Evolutionary conservation across 2,797 vertebrate genomes (phyloP), one percentile per base, ranked within the genome.

Genomic region (Enteromius fasciolatus): DNA sequence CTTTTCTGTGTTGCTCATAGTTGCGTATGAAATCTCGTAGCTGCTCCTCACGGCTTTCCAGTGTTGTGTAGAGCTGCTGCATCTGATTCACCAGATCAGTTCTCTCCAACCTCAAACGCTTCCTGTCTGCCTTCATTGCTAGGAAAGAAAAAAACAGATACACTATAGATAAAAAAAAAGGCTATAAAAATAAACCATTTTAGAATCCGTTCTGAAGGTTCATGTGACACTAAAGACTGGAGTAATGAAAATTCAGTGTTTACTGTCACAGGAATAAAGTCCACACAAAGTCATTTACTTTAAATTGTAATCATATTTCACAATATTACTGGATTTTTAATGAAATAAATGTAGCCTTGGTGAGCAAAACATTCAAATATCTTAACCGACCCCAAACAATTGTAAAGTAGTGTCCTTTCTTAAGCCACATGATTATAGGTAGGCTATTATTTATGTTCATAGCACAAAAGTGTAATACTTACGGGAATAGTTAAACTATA

Each of bases 121-220:
- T 98, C 18, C 98, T 96, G 89, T 99, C 98, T 0, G 96, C 96
- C 90, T 99, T 99, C 98, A 99, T 99, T 90, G 98, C 98, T 99
- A 50, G 18, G 6, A 4, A 74, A 50, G 23, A 78, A n/a, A 67
- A 5, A 75, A 20, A 41, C 33, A 23, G 25, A 23, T 44, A 33
- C 11, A 52, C 20, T n/a, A 31, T 54, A 23, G 23, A 73, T 50
- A 3, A 66, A 78, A 11, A 28, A 36, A 39, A 39, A 39, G n/a
- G 2, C 12, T 9, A 17, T 52, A 54, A 10, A n/a, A 54, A 54
- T n/a, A 0, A 54, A 61, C 14, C 23, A 61, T 61, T 28, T 28
- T 28, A 14, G 59, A 28, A 61, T 61, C 12, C 15, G 14, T 61
- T 61, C 59, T 61, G 12, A 61, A 61, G 14, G 25, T 28, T 28